Evolutionary conservation across 2,888 invertebrate species (phyloP).

Genomic region (Drosophila atroscutellata): DNA sequence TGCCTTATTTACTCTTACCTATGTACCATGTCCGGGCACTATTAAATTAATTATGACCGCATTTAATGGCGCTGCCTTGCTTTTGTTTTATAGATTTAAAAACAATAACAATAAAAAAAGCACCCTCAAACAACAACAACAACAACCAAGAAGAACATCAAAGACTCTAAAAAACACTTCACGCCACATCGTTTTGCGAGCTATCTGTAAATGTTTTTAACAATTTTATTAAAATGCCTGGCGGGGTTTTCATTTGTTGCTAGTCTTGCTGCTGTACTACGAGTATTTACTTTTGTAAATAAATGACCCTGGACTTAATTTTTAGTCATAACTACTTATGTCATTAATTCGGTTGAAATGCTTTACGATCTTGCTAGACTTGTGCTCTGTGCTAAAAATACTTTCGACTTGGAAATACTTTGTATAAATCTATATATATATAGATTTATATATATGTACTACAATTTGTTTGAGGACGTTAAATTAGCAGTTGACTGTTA

Average conservation of each 20-base stretch:
- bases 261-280: conserved; percentile 5
- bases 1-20: conserved; percentile 50
- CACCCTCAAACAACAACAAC: not conserved
- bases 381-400: not conserved
- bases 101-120: conserved; percentile 34
- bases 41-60: conserved; percentile 72
- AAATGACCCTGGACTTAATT: conserved; percentile 24
- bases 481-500: not conserved
- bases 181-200: conserved; percentile 14
- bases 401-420: not conserved
- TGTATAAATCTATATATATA: too few species aligned
- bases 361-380: conserved; percentile 20
- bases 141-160: conserved; percentile 10
- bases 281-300: conserved; percentile 25
- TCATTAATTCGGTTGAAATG: conserved; percentile 31
- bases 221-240: conserved; percentile 24
- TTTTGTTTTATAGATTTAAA: conserved; percentile 59
- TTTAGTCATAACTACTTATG: conserved; percentile 25
- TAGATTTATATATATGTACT: too few species aligned
- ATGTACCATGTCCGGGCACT: conserved; percentile 59
- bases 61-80: conserved; percentile 57
- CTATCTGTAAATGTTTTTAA: conserved; percentile 47
- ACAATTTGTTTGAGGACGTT: too few species aligned
- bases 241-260: not conserved
- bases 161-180: conserved; percentile 26